Conservation (phyloP, 2,797 vertebrate genomes). For the Hydrophis major region DNA sequence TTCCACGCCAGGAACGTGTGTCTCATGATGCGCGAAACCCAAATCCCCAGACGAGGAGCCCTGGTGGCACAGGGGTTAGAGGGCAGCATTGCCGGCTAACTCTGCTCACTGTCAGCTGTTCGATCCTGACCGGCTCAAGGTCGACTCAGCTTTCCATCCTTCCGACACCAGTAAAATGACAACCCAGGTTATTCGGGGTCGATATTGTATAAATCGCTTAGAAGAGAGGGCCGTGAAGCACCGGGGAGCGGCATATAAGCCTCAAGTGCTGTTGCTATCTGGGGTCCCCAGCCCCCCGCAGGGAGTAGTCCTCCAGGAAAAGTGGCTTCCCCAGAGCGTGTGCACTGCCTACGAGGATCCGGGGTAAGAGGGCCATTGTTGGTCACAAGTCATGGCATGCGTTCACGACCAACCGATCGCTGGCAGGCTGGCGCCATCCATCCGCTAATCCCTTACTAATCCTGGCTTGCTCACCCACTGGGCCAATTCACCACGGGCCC, state of each 20-base stretch:
- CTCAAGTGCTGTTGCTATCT: background rate
- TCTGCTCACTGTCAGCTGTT: background rate
- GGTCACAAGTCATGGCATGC: constrained; percentile 40
- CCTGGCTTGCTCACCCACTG: constrained; percentile 22
- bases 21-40: too few species aligned
- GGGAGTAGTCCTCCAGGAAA: background rate
- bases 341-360: constrained; percentile 57
- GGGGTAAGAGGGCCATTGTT: constrained; percentile 47
- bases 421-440: constrained; percentile 37
- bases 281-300: background rate
- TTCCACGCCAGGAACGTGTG: too few species aligned
- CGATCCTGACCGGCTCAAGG: background rate
- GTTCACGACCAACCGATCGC: constrained; percentile 17
- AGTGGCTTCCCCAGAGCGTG: background rate
- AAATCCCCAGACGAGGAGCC: background rate
- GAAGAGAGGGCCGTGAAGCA: background rate
- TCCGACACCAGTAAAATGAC: background rate
- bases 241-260: background rate
- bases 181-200: background rate
- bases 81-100: background rate
- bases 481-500: constrained; percentile 7
- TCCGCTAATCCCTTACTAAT: constrained; percentile 37
- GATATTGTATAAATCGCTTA: background rate
- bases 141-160: background rate
- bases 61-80: background rate